Percentiles rank a stretch among this genome's conserved stretches.
Evolutionary conservation across 2,797 vertebrate species (phyloP).

Genomic region (Melanotaenia pygmaea): DNA sequence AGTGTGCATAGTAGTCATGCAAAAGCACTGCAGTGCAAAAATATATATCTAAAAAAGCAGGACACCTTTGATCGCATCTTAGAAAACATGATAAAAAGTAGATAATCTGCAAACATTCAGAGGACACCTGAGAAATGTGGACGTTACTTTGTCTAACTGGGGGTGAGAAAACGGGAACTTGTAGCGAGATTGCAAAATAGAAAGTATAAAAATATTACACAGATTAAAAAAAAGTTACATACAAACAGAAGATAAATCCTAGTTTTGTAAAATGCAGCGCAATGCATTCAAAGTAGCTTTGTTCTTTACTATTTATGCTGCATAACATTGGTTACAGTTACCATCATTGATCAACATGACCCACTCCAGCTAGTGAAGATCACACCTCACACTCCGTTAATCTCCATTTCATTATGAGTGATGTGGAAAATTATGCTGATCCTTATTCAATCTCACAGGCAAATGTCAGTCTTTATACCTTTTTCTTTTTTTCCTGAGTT

Average conservation of each 20-base stretch:
- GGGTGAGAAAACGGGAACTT: slow-evolving; percentile 50
- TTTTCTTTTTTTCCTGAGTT: slow-evolving; percentile 60
- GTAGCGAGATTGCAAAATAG: slow-evolving; percentile 48
- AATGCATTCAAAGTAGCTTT: slow-evolving; percentile 34
- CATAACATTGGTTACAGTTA: slow-evolving; percentile 28
- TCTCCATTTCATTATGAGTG: slow-evolving; percentile 22
- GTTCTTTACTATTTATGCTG: slow-evolving; percentile 16
- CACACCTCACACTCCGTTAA: neutral
- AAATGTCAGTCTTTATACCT: slow-evolving; percentile 32
- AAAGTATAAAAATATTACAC: slow-evolving; percentile 60
- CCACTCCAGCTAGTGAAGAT: neutral
- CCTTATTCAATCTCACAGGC: slow-evolving; percentile 29
- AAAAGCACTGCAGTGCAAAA: slow-evolving; percentile 77
- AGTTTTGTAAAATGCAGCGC: slow-evolving; percentile 35
- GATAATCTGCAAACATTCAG: slow-evolving; percentile 74
- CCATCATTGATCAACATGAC: slow-evolving; percentile 26
- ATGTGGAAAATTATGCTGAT: slow-evolving; percentile 37
- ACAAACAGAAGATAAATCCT: slow-evolving; percentile 21
- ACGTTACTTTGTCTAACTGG: slow-evolving; percentile 50
- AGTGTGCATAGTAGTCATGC: slow-evolving; percentile 69
- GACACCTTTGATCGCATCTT: slow-evolving; percentile 62
- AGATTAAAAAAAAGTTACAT: slow-evolving; percentile 24
- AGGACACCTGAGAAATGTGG: slow-evolving; percentile 83
- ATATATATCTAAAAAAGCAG: slow-evolving; percentile 71
- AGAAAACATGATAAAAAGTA: slow-evolving; percentile 75